Conservation (phyloP, 2,888 invertebrate species). For the Lingula anatina region DNA sequence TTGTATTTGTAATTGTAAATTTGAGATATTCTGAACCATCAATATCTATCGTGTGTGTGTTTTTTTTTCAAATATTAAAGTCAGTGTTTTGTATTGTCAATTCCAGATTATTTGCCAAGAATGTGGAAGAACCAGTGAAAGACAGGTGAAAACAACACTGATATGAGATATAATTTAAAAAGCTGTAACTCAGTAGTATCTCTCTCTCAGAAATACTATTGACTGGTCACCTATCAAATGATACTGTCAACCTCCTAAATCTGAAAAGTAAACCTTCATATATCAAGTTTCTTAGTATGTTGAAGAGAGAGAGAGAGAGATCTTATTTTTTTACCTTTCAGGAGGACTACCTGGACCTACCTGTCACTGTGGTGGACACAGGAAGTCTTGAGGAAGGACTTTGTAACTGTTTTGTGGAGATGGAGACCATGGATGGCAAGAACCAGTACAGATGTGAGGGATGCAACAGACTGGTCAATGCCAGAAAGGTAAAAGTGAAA, state of each 20-base stretch:
- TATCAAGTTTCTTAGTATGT: too few relatives aligned
- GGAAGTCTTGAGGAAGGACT: slow-evolving; percentile 40
- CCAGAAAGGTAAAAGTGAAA: slow-evolving; percentile 42
- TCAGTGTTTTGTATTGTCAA: background rate
- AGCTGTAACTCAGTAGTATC: too few relatives aligned
- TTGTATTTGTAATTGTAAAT: too few relatives aligned
- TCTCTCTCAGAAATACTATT: too few relatives aligned
- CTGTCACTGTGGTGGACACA: slow-evolving; percentile 42
- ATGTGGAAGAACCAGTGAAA: slow-evolving; percentile 47
- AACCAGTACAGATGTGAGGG: slow-evolving; percentile 50
- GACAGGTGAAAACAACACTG: slow-evolving; percentile 41
- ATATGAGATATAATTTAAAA: too few relatives aligned
- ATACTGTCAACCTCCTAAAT: background rate
- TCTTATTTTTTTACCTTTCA: too few relatives aligned
- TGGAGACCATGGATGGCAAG: slow-evolving; percentile 46
- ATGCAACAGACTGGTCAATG: slow-evolving; percentile 48
- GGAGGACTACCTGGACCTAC: slow-evolving; percentile 50
- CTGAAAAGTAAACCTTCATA: too few relatives aligned
- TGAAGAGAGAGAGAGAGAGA: too few relatives aligned
- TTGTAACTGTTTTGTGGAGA: slow-evolving; percentile 24
- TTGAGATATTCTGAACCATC: too few relatives aligned
- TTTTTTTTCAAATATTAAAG: too few relatives aligned
- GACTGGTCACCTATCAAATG: background rate
- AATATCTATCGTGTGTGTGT: too few relatives aligned
- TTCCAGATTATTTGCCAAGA: slow-evolving; percentile 46